Percentiles rank a stretch among this genome's conserved stretches.
These are phyloP conservation scores for Protonemura montana DNA, from an alignment of 2,888 invertebrate species.

Conservation along the genomic window DNA sequence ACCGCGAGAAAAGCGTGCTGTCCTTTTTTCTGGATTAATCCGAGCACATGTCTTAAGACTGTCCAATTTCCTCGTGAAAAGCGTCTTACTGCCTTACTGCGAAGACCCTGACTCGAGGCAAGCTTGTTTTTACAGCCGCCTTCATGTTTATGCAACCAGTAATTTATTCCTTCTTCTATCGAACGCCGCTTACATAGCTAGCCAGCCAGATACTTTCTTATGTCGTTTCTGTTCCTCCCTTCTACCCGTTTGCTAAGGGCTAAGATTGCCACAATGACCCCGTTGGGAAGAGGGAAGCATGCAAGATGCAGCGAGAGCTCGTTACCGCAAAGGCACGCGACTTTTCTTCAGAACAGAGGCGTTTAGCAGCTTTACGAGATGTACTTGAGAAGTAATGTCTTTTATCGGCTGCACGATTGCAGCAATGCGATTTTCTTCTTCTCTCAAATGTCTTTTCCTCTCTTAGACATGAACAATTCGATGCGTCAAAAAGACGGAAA, in stretches of 20 bases:
- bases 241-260: background rate
- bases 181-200: background rate
- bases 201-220: background rate
- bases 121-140: background rate
- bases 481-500: background rate
- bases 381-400: background rate
- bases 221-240: background rate
- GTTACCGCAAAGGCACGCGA: background rate
- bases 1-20: background rate
- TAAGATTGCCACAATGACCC: background rate
- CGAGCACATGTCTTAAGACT: background rate
- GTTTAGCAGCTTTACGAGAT: background rate
- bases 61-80: background rate
- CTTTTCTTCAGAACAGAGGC: background rate
- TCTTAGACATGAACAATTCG: background rate
- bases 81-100: too few species aligned
- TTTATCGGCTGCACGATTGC: background rate
- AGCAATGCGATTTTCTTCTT: background rate
- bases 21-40: background rate
- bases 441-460: background rate
- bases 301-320: background rate
- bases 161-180: conserved; percentile 4
- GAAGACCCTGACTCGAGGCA: background rate
- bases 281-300: background rate
- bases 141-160: background rate